Percentiles rank a stretch among this genome's conserved stretches.
Evolutionary conservation across 2,888 invertebrate species (phyloP).

Genomic region (Hyalella azteca): DNA sequence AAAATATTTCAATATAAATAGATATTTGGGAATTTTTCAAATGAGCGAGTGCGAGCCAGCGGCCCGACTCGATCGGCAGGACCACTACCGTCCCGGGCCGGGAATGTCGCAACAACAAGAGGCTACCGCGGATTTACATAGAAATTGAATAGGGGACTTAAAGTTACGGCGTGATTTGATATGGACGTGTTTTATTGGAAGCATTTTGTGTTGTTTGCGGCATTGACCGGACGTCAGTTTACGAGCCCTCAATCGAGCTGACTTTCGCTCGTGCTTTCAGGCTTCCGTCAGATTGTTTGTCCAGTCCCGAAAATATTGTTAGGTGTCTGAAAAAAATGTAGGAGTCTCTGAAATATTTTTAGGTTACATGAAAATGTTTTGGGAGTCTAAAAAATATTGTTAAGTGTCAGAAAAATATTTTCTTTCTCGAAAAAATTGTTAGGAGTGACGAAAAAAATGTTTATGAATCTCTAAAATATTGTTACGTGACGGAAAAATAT

Average conservation of each 20-base stretch:
- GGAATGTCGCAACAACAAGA: not conserved
- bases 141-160: slow-evolving; percentile 36
- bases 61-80: no score
- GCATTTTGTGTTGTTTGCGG: slow-evolving; percentile 25
- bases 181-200: slow-evolving; percentile 29
- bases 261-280: slow-evolving; percentile 24
- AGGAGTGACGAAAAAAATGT: no score
- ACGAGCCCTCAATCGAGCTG: slow-evolving; percentile 16
- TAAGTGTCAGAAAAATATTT: no score
- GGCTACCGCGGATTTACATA: slow-evolving; percentile 33
- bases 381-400: no score
- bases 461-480: no score
- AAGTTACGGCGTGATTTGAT: slow-evolving; percentile 32
- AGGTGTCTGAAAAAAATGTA: not conserved
- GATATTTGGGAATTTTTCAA: no score
- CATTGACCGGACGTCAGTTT: slow-evolving; percentile 21
- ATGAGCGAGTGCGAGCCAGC: not conserved
- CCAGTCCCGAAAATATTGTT: not conserved
- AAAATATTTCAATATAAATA: no score
- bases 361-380: no score
- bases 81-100: not conserved
- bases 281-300: no score
- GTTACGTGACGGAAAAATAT: no score
- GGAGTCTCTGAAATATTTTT: no score
- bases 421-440: no score